Evolutionary conservation across 2,113 vertebrate genomes (phyloP), one percentile per base, ranked within the genome.

Genomic region (Prunella himalayana): DNA sequence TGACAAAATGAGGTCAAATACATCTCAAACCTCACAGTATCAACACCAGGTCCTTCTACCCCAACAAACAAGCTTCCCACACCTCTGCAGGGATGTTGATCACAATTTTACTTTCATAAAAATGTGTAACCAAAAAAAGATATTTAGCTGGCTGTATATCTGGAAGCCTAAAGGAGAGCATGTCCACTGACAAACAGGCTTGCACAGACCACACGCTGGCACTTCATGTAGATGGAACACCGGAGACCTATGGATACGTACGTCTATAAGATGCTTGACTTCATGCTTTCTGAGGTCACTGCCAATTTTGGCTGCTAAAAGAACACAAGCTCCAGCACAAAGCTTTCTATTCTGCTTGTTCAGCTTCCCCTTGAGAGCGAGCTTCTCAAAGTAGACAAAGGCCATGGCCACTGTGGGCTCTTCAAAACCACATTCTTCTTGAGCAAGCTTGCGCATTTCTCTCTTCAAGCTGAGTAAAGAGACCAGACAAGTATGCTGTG

Each of bases 321-420:
- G 98, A 88, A 99, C 98, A 77, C 99, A 99, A 5, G 99, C 99
- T 21, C 99, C 99, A 6, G 99, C 98, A 69, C 99, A 99, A 59
- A 99, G 99, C 94, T 99, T 99, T 91, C 99, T 99, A 97, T 99
- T 99, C 97, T 99, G 99, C 95, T 99, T 99, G 98, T 99, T 98
- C 44, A 99, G 98, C 96, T 99, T 99, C 76, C 99, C 99, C 97
- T 99, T 99, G 95, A 99, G 99, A 83, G 99, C 99, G 3, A 99
- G 99, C 97, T 99, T 99, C 97, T 99, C 99, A 68, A 99, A 99
- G 98, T 99, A 99, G 97, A 99, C 99, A 47, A 99, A 99, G 54
- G 99, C 99, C 99, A 99, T 99, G 96, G 99, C 99, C 85, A 99
- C 99, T 0, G 99, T 99, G 65, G 99, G 98, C 90, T 99, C 99